Evolutionary conservation across 2,797 vertebrate genomes (phyloP).

Genomic region (Malacoctenus gilli): DNA sequence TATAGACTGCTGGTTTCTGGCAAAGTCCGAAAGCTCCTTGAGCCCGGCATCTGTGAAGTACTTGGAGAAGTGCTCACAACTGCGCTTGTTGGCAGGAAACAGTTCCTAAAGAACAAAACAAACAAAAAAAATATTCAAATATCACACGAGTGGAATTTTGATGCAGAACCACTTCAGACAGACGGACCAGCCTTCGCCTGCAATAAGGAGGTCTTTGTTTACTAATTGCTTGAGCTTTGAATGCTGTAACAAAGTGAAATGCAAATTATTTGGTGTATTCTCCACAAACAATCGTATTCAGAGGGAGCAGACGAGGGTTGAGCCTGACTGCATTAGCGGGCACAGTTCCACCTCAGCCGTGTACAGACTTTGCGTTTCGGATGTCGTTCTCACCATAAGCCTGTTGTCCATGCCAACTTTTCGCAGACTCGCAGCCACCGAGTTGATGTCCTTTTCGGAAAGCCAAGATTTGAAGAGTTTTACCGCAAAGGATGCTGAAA

Average conservation of each 20-base stretch:
- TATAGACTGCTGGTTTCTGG: slow-evolving; percentile 91
- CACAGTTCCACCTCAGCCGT: background rate
- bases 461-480: slow-evolving; percentile 99
- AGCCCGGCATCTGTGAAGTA: slow-evolving; percentile 93
- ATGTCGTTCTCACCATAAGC: slow-evolving; percentile 85
- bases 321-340: background rate
- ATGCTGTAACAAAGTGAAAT: background rate
- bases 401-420: slow-evolving; percentile 98
- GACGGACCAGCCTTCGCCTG: slow-evolving; percentile 21
- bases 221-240: background rate
- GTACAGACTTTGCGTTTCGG: slow-evolving; percentile 2
- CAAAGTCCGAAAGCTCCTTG: slow-evolving; percentile 91
- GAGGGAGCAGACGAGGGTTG: background rate
- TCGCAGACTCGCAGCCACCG: slow-evolving; percentile 90
- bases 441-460: slow-evolving; percentile 95
- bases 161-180: background rate
- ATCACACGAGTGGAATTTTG: slow-evolving; percentile 29
- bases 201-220: slow-evolving; percentile 14
- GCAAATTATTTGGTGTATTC: background rate
- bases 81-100: slow-evolving; percentile 94
- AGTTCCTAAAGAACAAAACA: slow-evolving; percentile 84
- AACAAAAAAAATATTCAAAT: too few relatives aligned
- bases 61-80: slow-evolving; percentile 92
- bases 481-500: slow-evolving; percentile 94
- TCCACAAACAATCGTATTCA: slow-evolving; percentile 1